These are phyloP conservation scores for Philhelius pedissequus DNA, from an alignment of 2,888 invertebrate species.

Conservation along the genomic window DNA sequence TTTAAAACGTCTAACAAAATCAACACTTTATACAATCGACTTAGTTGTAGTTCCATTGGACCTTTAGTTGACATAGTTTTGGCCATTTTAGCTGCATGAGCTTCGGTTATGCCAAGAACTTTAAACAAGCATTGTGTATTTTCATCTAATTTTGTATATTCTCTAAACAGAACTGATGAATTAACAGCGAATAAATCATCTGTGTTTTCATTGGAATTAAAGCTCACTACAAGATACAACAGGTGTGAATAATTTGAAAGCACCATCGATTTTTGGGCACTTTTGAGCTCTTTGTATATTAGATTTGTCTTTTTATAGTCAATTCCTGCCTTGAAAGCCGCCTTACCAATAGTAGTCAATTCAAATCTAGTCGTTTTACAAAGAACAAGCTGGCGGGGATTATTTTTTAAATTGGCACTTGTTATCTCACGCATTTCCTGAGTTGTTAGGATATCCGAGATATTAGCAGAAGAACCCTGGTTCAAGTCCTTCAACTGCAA, in stretches of 20 bases:
- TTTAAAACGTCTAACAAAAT: slow-evolving; percentile 90
- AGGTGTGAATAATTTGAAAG: slow-evolving; percentile 91
- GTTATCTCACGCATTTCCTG: slow-evolving; percentile 73
- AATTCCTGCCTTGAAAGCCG: slow-evolving; percentile 93
- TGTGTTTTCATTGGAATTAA: slow-evolving; percentile 78
- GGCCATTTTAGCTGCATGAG: slow-evolving; percentile 84
- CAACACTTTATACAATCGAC: slow-evolving; percentile 91
- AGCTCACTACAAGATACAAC: slow-evolving; percentile 85
- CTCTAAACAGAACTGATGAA: slow-evolving; percentile 73
- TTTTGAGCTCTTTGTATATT: slow-evolving; percentile 87
- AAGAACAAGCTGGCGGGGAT: slow-evolving; percentile 73
- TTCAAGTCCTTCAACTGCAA: slow-evolving; percentile 70
- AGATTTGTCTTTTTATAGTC: slow-evolving; percentile 85
- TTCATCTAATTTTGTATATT: slow-evolving; percentile 83
- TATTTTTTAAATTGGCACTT: slow-evolving; percentile 20
- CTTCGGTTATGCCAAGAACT: slow-evolving; percentile 88
- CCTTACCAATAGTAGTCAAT: slow-evolving; percentile 86
- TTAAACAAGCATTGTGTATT: slow-evolving; percentile 86
- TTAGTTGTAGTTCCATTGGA: slow-evolving; percentile 78
- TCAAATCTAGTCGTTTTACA: slow-evolving; percentile 80
- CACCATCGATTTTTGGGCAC: slow-evolving; percentile 87
- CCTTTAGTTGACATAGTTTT: slow-evolving; percentile 84
- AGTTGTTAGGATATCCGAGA: slow-evolving; percentile 74
- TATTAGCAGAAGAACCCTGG: slow-evolving; percentile 56
- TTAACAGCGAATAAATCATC: slow-evolving; percentile 85